Evolutionary conservation across 92 coral and sea anemone genomes (phyloP).

Genomic region (Phenganax stokvisi): DNA sequence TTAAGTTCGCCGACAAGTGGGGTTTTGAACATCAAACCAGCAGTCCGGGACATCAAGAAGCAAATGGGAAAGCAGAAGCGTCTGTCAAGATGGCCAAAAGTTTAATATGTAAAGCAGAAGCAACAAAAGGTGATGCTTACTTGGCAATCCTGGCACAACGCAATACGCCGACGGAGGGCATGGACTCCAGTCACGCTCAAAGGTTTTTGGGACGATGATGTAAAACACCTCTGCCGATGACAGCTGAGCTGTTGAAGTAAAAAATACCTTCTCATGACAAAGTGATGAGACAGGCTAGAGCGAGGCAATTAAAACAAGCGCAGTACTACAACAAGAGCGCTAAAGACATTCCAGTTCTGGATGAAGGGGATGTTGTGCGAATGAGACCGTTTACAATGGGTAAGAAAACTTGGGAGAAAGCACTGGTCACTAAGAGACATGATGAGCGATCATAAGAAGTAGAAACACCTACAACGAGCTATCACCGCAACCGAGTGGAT

Average conservation of each 20-base stretch:
- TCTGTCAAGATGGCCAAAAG: not conserved
- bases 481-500: no score
- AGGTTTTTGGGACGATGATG: not conserved
- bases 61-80: not conserved
- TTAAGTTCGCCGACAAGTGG: not conserved
- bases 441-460: no score
- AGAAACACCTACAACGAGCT: no score
- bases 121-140: no score
- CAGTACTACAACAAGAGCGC: not conserved
- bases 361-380: not conserved
- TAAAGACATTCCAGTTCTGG: not conserved
- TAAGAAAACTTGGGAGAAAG: no score
- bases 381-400: not conserved
- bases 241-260: not conserved
- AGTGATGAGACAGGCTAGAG: not conserved
- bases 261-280: not conserved
- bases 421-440: no score
- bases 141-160: not conserved
- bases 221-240: not conserved
- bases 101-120: no score
- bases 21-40: not conserved
- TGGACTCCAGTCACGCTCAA: not conserved
- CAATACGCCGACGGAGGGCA: not conserved
- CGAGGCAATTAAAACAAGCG: not conserved
- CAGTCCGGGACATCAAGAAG: not conserved